Conservation (phyloP, 92 coral and sea anemone species). For the Metridium senile region DNA sequence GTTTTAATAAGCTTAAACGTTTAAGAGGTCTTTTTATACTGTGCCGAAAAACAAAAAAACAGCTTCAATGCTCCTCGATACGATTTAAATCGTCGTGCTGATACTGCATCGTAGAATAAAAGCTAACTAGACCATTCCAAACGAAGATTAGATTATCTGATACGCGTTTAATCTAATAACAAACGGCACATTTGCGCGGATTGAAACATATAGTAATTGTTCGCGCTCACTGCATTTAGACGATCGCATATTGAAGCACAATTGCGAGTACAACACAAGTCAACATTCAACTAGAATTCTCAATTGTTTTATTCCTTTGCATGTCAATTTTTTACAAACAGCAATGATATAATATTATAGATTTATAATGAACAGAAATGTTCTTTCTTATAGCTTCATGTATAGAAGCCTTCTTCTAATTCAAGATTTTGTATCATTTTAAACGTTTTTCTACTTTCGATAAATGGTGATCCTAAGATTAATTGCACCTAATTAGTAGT, state of each 20-base stretch:
- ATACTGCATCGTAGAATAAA: too few species aligned
- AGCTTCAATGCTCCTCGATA: too few species aligned
- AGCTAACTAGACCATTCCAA: too few species aligned
- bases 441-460: slow-evolving; percentile 4
- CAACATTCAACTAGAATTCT: neutral
- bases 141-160: too few species aligned
- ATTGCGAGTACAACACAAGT: neutral
- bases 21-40: neutral
- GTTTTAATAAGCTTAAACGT: neutral
- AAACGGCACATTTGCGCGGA: too few species aligned
- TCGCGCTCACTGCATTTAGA: too few species aligned
- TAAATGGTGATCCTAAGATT: neutral
- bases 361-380: slow-evolving; percentile 2
- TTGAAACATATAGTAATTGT: too few species aligned
- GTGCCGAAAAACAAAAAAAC: too few species aligned
- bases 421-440: neutral
- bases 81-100: too few species aligned
- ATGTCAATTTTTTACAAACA: neutral
- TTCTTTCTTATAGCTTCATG: neutral
- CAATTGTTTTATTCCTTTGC: neutral
- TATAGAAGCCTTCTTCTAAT: neutral
- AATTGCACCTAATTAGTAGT: slow-evolving; percentile 23
- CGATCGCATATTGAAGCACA: too few species aligned
- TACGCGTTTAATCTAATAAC: too few species aligned
- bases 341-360: too few species aligned